Evolutionary conservation across 2,113 vertebrate species (phyloP).

Genomic region (Solenodon paradoxus): DNA sequence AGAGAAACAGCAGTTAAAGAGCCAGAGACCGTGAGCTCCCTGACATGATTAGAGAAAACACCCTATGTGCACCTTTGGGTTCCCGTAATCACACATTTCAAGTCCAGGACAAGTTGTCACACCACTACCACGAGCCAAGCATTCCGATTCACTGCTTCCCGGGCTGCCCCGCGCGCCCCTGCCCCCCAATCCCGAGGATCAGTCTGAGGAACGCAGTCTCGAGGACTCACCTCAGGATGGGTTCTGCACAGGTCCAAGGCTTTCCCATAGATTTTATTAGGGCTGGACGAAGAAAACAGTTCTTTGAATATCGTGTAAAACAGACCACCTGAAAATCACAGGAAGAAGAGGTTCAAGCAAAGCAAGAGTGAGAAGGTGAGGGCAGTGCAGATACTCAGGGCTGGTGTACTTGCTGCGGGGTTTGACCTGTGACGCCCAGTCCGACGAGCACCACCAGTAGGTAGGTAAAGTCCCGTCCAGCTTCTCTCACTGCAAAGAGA

Average conservation of each 20-base stretch:
- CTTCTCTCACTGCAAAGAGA: slow-evolving; percentile 91
- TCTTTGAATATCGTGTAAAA: slow-evolving; percentile 95
- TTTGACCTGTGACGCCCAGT: slow-evolving; percentile 92
- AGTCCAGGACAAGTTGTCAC: too few species aligned
- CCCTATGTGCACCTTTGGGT: too few species aligned
- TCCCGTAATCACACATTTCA: too few species aligned
- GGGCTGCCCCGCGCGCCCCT: too few species aligned
- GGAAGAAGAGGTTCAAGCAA: slow-evolving; percentile 49
- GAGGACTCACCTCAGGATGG: slow-evolving; percentile 91
- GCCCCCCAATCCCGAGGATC: neutral
- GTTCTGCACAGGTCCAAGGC: slow-evolving; percentile 92
- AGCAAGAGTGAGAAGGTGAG: neutral
- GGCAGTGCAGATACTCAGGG: neutral
- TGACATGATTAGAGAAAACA: too few species aligned
- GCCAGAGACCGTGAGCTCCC: too few species aligned
- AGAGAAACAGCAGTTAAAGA: too few species aligned
- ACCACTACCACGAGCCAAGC: too few species aligned
- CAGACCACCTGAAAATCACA: slow-evolving; percentile 88
- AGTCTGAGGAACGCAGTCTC: neutral
- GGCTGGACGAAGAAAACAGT: slow-evolving; percentile 94
- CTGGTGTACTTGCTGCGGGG: slow-evolving; percentile 47
- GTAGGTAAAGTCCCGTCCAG: slow-evolving; percentile 93
- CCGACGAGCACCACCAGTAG: slow-evolving; percentile 92
- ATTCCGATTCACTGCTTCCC: too few species aligned
- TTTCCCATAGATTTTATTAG: slow-evolving; percentile 93